Percentiles rank a stretch among this genome's conserved stretches.
These are phyloP conservation scores for Philopotamus ludificatus DNA, from an alignment of 1,140 invertebrate species.

Conservation along the genomic window DNA sequence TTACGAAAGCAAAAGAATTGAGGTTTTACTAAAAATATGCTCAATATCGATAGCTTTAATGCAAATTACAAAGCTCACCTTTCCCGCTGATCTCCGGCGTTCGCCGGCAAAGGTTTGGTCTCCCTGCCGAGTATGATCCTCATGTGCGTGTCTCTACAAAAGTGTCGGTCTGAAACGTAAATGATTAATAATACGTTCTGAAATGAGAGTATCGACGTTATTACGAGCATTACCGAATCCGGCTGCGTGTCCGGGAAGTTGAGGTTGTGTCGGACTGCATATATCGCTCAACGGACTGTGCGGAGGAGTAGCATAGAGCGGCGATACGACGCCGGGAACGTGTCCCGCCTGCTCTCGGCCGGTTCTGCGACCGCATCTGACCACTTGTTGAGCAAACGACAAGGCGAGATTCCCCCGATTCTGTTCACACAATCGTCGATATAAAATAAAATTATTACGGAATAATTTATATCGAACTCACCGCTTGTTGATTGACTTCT, in stretches of 20 bases:
- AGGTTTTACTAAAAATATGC: too few relatives aligned
- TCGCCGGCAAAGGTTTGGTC: conserved; percentile 48
- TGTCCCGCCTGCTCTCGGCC: conserved; percentile 42
- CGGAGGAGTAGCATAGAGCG: conserved; percentile 80
- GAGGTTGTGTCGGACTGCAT: conserved; percentile 53
- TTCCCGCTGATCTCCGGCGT: conserved; percentile 42
- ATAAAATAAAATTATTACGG: background rate
- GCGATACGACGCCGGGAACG: conserved; percentile 50
- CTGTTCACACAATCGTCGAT: conserved; percentile 33
- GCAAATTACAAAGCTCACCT: conserved; percentile 34
- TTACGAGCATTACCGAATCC: conserved; percentile 11
- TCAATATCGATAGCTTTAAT: too few relatives aligned
- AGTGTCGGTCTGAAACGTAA: conserved; percentile 64
- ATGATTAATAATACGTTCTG: background rate
- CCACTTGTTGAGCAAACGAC: conserved; percentile 54
- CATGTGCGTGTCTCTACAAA: conserved; percentile 86
- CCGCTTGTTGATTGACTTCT: background rate
- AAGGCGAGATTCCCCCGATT: conserved; percentile 46
- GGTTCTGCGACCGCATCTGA: conserved; percentile 47
- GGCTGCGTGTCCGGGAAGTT: background rate
- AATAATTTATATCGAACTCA: conserved; percentile 7
- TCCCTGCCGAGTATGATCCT: conserved; percentile 78
- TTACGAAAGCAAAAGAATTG: too few relatives aligned
- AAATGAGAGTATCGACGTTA: background rate
- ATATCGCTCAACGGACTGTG: conserved; percentile 77